Evolutionary conservation across 2,113 vertebrate species (phyloP).

Genomic region (Verasper variegatus): DNA sequence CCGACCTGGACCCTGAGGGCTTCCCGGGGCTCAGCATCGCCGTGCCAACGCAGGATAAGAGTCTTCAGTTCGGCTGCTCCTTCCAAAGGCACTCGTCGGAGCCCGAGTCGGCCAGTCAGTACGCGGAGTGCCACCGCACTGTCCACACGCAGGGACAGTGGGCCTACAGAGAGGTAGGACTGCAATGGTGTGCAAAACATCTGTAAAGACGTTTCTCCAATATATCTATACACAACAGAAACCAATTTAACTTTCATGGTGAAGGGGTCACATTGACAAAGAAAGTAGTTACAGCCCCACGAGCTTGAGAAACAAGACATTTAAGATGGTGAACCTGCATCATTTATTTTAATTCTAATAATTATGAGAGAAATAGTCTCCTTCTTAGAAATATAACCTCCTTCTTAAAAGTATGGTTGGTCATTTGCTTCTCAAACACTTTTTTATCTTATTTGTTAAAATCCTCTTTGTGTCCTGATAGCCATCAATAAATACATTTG

Average conservation of each 20-base stretch:
- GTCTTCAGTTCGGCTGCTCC: conserved; percentile 95
- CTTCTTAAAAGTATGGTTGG: too few relatives aligned
- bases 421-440: too few relatives aligned
- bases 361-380: neutral
- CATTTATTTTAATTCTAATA: neutral
- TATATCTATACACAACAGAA: too few relatives aligned
- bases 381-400: too few relatives aligned
- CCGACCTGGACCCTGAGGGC: conserved; percentile 95
- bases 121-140: conserved; percentile 94
- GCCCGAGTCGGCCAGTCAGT: conserved; percentile 90
- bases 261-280: neutral
- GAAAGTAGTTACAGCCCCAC: too few relatives aligned
- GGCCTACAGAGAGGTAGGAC: conserved; percentile 91
- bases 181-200: neutral
- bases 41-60: conserved; percentile 95
- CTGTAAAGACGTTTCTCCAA: too few relatives aligned
- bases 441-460: too few relatives aligned
- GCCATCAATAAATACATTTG: too few relatives aligned
- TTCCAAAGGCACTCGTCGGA: conserved; percentile 97
- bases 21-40: conserved; percentile 84
- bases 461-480: too few relatives aligned
- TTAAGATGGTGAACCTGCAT: neutral
- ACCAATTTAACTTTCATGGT: neutral
- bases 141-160: conserved; percentile 98
- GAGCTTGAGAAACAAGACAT: neutral